A percentile compares a stretch with the other conserved stretches of the same genome.
Conservation (phyloP, 2,797 vertebrate species). For the Champsocephalus esox region DNA sequence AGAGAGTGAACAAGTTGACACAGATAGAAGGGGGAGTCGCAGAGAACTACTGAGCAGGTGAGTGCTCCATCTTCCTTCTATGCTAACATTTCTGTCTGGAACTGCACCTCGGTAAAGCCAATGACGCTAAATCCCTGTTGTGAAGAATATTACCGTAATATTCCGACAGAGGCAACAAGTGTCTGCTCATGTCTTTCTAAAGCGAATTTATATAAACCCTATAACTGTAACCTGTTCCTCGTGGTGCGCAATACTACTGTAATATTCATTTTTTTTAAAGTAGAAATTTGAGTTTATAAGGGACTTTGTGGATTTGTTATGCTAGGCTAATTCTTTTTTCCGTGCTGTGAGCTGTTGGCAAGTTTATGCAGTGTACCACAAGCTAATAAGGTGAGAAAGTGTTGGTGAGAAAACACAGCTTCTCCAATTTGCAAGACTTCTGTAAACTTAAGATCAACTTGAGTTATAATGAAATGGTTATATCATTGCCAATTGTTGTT, state of each 20-base stretch:
- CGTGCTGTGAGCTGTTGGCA: not conserved
- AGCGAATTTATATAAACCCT: not conserved
- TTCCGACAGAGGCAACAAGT: not conserved
- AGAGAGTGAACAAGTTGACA: not conserved
- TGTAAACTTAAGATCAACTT: not conserved
- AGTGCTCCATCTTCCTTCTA: conserved; percentile 39
- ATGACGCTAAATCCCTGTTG: no score
- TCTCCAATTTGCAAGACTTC: not conserved
- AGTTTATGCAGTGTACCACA: not conserved
- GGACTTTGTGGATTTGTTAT: not conserved
- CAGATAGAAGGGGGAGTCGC: not conserved
- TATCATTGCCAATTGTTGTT: not conserved
- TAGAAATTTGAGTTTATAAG: not conserved
- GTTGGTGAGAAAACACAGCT: not conserved
- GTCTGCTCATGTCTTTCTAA: not conserved
- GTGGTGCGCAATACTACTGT: not conserved
- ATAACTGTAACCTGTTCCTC: no score
- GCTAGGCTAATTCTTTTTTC: not conserved
- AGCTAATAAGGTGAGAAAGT: not conserved
- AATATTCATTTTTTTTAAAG: not conserved
- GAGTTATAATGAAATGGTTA: not conserved
- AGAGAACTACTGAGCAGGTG: conserved; percentile 49
- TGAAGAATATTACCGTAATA: not conserved
- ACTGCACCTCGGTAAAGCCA: not conserved
- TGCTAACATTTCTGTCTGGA: not conserved